phyloP scores from a whole-genome alignment of 2,113 vertebrate species.

The Atlantisia rogersi region DNA sequence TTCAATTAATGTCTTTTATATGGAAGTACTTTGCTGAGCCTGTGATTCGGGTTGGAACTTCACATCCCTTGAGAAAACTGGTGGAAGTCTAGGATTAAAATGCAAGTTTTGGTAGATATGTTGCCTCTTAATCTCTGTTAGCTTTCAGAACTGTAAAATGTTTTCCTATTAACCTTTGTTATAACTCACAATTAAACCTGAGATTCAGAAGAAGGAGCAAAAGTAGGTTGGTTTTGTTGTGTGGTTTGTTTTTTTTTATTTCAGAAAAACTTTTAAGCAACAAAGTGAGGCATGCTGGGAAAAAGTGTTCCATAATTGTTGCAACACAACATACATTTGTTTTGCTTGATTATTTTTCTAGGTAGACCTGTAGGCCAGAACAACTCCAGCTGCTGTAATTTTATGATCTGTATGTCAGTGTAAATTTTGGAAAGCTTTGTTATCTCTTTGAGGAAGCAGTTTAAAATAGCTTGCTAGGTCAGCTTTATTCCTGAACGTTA shows the following conservation, averaged over 20 bases:
- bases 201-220: neutral
- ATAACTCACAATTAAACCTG: neutral
- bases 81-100: conserved; percentile 9
- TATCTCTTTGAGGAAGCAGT: neutral
- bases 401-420: neutral
- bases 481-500: neutral
- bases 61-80: neutral
- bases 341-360: neutral
- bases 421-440: conserved; percentile 2
- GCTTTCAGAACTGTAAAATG: neutral
- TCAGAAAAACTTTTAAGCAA: neutral
- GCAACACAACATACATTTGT: neutral
- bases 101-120: neutral
- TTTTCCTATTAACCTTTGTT: neutral
- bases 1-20: conserved; percentile 32
- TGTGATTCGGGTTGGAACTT: neutral
- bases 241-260: neutral
- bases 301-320: neutral
- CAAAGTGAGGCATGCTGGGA: neutral
- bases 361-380: neutral
- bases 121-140: neutral
- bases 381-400: neutral
- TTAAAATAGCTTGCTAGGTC: neutral
- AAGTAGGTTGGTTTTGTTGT: neutral
- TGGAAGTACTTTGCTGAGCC: neutral